Percentiles rank a stretch among this genome's conserved stretches.
These are phyloP conservation scores for Patella caerulea DNA, from an alignment of 2,888 invertebrate genomes.

Conservation along the genomic window DNA sequence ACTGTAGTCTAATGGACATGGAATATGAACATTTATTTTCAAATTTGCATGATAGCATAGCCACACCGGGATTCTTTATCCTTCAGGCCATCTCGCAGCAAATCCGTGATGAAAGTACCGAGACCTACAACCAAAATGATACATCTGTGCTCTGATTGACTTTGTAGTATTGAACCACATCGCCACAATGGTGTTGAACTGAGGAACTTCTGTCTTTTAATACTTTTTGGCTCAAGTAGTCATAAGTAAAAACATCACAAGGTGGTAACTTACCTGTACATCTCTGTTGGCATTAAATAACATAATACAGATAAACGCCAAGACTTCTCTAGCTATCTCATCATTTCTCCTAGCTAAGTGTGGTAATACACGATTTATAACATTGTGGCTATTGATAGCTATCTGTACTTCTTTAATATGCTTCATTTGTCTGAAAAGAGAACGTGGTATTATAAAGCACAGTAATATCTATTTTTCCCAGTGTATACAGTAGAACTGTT, in stretches of 20 bases:
- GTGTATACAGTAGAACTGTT: too few species aligned
- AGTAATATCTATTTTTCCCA: too few species aligned
- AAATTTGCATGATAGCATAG: too few species aligned
- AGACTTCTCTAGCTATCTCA: constrained; percentile 64
- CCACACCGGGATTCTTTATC: too few species aligned
- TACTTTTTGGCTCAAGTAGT: background rate
- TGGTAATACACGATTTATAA: constrained; percentile 66
- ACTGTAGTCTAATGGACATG: too few species aligned
- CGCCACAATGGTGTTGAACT: background rate
- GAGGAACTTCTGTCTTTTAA: background rate
- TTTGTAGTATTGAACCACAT: background rate
- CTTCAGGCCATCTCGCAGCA: too few species aligned
- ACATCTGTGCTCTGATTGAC: background rate
- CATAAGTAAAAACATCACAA: background rate
- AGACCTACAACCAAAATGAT: too few species aligned
- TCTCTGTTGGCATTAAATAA: constrained; percentile 69
- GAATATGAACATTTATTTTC: too few species aligned
- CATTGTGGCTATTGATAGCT: constrained; percentile 61
- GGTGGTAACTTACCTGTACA: constrained; percentile 60
- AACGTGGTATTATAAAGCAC: too few species aligned
- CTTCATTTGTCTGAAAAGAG: constrained; percentile 56
- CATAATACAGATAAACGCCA: constrained; percentile 67
- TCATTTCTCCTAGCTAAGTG: constrained; percentile 67
- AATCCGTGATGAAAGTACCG: too few species aligned
- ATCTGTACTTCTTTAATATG: constrained; percentile 65